Base-by-base conservation (phyloP, 2,888 invertebrate species). In the Oscheius sp. region DNA sequence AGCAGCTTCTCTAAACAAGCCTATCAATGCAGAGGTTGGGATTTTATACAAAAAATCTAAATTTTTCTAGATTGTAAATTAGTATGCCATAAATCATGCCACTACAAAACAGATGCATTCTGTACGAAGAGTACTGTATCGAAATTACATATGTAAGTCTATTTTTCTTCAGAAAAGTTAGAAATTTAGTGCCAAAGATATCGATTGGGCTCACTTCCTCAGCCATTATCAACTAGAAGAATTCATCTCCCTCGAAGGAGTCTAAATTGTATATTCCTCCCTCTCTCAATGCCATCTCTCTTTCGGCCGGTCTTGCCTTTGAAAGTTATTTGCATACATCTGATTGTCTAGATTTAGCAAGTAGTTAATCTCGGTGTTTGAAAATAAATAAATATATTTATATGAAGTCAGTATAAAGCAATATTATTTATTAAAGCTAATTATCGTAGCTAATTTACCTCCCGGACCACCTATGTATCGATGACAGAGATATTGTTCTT, bases 11-110 rank as follows among this genome's bases (percentile, higher is more conserved):
- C 81, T 2, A 85, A 82, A 59, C 85, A 86, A 67, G 85, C 84
- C 33, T 86, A 86, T 68, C 86, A 86, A 68, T 86, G 86, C 65
- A 69, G 86, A 80, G 86, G 86, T 86, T 22, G 50, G 68, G 30
- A 38, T 33, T 14, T 24, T 30, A 24, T 38, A 24, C 14, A 8
- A 38, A 36, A 4, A 20, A 24, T 28, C 33, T 12, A 47, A 62
- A 28, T 32, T 38, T 26, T 64, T 80, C 50, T 64, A 85, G 85
- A 86, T 65, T 85, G 85, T 70, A 82, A 83, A 56, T 66, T 83
- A 70, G 80, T 85, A n/a, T 82, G 84, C 45, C 86, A 86, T 73
- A 86, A 86, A 70, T 75, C 76, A 14, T 86, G 86, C 63, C 86
- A 86, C 68, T 81, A 77, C 64, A 81, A 82, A 54, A 81, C 82